These are phyloP conservation scores for Gymnocypris eckloni DNA, from an alignment of 2,797 vertebrate genomes.

Conservation along the genomic window DNA sequence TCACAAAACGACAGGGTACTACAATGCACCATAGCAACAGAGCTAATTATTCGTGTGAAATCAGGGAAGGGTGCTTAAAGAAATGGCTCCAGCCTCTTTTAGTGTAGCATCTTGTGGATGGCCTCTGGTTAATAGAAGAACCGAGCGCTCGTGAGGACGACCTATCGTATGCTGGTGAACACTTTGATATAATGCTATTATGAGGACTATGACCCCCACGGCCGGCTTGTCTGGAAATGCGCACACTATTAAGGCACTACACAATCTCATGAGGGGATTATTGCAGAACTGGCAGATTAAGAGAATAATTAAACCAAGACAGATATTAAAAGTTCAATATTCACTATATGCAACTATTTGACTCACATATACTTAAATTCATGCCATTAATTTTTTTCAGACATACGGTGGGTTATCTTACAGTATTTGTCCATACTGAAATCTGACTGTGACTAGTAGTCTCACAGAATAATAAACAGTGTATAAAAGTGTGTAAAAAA, in stretches of 20 bases:
- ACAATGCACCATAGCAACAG: slow-evolving; percentile 56
- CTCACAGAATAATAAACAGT: neutral
- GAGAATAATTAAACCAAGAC: neutral
- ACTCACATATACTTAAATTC: neutral
- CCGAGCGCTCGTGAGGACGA: slow-evolving; percentile 8
- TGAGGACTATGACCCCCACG: slow-evolving; percentile 1
- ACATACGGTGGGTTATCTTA: neutral
- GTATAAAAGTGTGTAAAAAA: neutral
- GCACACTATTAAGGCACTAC: slow-evolving; percentile 46
- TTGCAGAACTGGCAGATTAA: slow-evolving; percentile 30
- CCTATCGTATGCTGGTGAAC: slow-evolving; percentile 28
- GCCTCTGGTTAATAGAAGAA: slow-evolving; percentile 27
- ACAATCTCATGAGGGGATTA: slow-evolving; percentile 36
- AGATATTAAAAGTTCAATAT: neutral
- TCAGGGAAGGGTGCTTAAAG: slow-evolving; percentile 52
- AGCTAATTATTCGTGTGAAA: slow-evolving; percentile 64
- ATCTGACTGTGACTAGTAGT: neutral
- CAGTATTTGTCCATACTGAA: neutral
- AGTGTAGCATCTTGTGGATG: slow-evolving; percentile 29
- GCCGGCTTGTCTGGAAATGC: slow-evolving; percentile 46
- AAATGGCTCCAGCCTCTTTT: slow-evolving; percentile 48
- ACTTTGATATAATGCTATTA: slow-evolving; percentile 50
- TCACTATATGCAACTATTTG: neutral
- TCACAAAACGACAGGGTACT: slow-evolving; percentile 57
- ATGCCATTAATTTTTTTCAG: neutral